A percentile compares a stretch with the other conserved stretches of the same genome.
Evolutionary conservation across 2,797 vertebrate genomes (phyloP).

Genomic region (Tapirus indicus): DNA sequence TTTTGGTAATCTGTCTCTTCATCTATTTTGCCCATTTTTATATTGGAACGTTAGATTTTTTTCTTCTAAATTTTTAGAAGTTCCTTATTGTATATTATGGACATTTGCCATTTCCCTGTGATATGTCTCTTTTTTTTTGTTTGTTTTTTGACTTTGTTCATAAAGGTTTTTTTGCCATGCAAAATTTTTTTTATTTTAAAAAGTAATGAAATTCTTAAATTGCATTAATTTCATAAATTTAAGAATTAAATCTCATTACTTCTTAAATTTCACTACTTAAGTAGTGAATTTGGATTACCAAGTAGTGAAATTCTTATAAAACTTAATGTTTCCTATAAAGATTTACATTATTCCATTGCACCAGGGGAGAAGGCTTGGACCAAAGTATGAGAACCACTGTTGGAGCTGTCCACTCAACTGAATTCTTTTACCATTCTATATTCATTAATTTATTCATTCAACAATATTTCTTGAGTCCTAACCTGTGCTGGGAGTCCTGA

Average conservation of each 20-base stretch:
- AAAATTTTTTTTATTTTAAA: not conserved
- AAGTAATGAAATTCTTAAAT: not conserved
- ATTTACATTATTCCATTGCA: not conserved
- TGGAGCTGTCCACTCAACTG: not conserved
- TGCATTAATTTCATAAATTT: too few species aligned
- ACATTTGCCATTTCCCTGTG: not conserved
- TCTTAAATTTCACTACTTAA: too few species aligned
- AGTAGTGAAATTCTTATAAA: not conserved
- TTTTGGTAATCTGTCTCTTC: not conserved
- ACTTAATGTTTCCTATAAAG: not conserved
- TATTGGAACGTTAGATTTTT: not conserved
- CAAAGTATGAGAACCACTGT: not conserved
- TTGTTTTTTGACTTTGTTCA: not conserved
- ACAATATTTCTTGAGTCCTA: not conserved
- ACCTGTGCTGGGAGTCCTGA: not conserved
- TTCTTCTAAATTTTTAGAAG: slow-evolving; percentile 2
- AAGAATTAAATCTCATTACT: too few species aligned
- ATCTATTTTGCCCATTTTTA: not conserved
- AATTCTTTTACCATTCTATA: slow-evolving; percentile 13
- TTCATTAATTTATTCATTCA: slow-evolving; percentile 38
- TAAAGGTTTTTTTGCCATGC: not conserved
- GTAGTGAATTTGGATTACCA: not conserved
- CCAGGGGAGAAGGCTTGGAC: not conserved
- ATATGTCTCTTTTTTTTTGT: not conserved
- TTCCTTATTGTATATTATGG: not conserved